Conservation (phyloP, 2,888 invertebrate species). For the Epirrhoe alternata region DNA sequence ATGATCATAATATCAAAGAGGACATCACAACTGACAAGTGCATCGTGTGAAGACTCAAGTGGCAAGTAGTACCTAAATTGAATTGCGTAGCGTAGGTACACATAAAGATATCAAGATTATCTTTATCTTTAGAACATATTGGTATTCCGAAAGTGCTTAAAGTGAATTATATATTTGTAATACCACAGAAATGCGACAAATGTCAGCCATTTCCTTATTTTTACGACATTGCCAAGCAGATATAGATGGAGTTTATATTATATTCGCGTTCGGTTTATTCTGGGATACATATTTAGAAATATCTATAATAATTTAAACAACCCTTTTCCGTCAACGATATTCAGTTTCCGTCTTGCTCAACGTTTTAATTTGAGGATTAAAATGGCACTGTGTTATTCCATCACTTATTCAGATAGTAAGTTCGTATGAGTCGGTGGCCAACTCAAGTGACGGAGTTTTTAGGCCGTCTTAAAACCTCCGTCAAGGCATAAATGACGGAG, state of each 20-base stretch:
- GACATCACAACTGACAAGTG: conserved; percentile 29
- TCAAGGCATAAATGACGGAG: no score
- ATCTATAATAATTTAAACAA: background rate
- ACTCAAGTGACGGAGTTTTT: no score
- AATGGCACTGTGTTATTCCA: conserved; percentile 14
- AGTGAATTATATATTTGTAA: no score
- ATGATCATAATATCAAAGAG: conserved; percentile 4
- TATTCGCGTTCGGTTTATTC: background rate
- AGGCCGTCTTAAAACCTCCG: no score
- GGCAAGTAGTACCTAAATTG: conserved; percentile 19
- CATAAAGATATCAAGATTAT: conserved; percentile 13
- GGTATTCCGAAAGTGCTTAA: background rate
- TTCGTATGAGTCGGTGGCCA: no score
- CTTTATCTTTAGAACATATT: background rate
- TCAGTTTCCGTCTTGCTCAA: background rate
- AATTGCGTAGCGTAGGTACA: conserved; percentile 3
- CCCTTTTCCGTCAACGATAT: background rate
- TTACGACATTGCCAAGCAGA: background rate
- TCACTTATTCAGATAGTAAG: no score
- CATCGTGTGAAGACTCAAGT: conserved; percentile 25
- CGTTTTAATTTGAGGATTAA: conserved; percentile 15
- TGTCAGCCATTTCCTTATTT: background rate
- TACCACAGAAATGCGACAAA: background rate
- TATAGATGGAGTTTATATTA: background rate
- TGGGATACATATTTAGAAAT: background rate